These are phyloP conservation scores for Lasioglossum calceatum DNA, from an alignment of 2,888 invertebrate species.

Conservation along the genomic window DNA sequence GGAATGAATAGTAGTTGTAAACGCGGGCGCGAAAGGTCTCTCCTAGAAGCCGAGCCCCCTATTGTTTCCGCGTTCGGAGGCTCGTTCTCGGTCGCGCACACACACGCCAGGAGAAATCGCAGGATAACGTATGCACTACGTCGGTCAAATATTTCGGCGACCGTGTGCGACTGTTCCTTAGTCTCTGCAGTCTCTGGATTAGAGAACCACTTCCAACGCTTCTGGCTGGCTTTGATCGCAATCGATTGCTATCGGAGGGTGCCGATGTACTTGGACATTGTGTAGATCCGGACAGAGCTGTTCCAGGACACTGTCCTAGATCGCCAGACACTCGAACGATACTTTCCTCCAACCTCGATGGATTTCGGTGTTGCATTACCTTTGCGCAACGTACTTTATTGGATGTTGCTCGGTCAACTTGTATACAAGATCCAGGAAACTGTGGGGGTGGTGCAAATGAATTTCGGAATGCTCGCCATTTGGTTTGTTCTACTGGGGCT, in stretches of 20 bases:
- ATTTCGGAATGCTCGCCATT: not conserved
- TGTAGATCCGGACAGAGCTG: conserved; percentile 11
- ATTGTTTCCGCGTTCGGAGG: conserved; percentile 74
- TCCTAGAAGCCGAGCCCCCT: conserved; percentile 71
- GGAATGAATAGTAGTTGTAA: conserved; percentile 78
- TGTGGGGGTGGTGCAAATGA: not conserved
- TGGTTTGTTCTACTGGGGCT: not conserved
- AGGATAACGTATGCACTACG: conserved; percentile 55
- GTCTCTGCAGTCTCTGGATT: not conserved
- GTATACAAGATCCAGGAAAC: not conserved
- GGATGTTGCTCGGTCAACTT: not conserved
- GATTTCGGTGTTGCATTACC: conserved; percentile 29
- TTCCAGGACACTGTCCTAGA: conserved; percentile 47
- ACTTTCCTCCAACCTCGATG: conserved; percentile 23
- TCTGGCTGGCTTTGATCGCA: conserved; percentile 2
- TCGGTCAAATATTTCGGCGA: conserved; percentile 67
- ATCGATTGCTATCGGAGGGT: conserved; percentile 26
- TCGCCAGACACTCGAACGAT: conserved; percentile 27
- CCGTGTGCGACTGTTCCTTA: conserved; percentile 27
- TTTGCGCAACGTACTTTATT: conserved; percentile 30
- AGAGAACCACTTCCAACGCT: conserved; percentile 37
- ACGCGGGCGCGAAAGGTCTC: conserved; percentile 79
- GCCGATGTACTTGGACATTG: conserved; percentile 14
- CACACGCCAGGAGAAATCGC: conserved; percentile 63
- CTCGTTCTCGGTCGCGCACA: conserved; percentile 53